Evolutionary conservation across 2,797 vertebrate species (phyloP).

Genomic region (Pelochelys cantorii): DNA sequence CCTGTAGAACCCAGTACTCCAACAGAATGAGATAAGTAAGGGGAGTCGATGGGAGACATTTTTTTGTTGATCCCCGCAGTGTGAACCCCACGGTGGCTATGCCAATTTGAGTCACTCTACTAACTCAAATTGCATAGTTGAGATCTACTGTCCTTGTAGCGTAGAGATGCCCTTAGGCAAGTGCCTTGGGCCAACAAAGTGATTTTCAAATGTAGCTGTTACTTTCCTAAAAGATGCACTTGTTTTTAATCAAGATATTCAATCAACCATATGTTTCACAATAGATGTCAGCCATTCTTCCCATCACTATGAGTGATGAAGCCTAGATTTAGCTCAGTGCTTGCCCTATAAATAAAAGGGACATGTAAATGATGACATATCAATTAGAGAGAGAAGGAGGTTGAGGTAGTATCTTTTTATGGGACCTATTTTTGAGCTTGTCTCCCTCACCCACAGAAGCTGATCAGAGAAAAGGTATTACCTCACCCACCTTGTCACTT

Average conservation of each 20-base stretch:
- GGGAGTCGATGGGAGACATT: too few species aligned
- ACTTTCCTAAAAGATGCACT: constrained; percentile 14
- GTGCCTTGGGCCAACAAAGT: background rate
- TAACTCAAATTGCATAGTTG: too few species aligned
- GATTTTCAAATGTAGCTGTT: background rate
- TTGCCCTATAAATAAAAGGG: constrained; percentile 39
- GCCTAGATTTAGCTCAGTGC: constrained; percentile 36
- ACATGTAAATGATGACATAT: constrained; percentile 20
- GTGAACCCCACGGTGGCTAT: too few species aligned
- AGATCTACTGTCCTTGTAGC: too few species aligned
- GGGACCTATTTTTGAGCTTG: background rate
- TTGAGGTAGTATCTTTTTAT: background rate
- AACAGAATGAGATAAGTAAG: too few species aligned
- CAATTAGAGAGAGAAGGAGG: background rate
- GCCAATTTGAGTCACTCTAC: too few species aligned
- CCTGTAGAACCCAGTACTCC: too few species aligned
- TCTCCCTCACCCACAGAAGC: background rate
- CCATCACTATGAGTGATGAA: constrained; percentile 57
- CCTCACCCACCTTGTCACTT: background rate
- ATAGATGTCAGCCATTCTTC: constrained; percentile 55
- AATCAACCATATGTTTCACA: constrained; percentile 59
- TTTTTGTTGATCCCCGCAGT: too few species aligned
- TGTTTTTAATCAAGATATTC: constrained; percentile 63
- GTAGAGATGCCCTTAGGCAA: too few species aligned
- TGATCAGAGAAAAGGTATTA: background rate